Percentiles rank a stretch among this genome's conserved stretches.
Conservation (phyloP, 2,797 vertebrate genomes). For the Enteromius radiatus region DNA sequence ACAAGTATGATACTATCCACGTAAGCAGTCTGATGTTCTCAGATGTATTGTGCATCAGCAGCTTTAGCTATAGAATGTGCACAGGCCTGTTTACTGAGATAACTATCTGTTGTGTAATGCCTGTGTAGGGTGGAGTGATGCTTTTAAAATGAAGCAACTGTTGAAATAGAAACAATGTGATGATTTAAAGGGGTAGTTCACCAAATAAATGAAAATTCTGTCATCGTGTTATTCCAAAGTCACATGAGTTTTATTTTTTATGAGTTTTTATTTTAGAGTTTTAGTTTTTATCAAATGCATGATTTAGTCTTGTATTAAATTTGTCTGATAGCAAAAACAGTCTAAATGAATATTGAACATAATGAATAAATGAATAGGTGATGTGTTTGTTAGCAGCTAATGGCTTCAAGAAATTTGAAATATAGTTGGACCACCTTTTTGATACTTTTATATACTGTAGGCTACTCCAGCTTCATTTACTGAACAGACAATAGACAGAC, state of each 20-base stretch:
- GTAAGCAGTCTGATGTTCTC: background rate
- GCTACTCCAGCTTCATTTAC: background rate
- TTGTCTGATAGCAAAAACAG: no score
- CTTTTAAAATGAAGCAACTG: constrained; percentile 10
- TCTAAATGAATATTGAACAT: no score
- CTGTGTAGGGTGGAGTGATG: constrained; percentile 1
- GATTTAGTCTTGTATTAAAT: background rate
- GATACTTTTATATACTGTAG: background rate
- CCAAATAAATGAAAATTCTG: background rate
- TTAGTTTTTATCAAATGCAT: no score
- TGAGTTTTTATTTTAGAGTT: no score
- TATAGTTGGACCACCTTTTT: background rate
- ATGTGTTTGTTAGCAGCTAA: no score
- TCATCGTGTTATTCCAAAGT: background rate
- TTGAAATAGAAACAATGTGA: background rate
- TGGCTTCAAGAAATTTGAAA: background rate
- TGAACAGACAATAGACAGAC: background rate
- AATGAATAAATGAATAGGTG: no score
- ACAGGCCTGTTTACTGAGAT: constrained; percentile 32
- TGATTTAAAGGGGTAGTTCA: background rate
- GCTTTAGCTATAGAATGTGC: constrained; percentile 6
- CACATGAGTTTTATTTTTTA: background rate
- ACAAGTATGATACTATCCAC: background rate
- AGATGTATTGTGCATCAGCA: background rate
- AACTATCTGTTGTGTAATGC: constrained; percentile 4